Base-by-base conservation (phyloP, 2,888 invertebrate genomes). In the Cataglyphis altisquamis region DNA sequence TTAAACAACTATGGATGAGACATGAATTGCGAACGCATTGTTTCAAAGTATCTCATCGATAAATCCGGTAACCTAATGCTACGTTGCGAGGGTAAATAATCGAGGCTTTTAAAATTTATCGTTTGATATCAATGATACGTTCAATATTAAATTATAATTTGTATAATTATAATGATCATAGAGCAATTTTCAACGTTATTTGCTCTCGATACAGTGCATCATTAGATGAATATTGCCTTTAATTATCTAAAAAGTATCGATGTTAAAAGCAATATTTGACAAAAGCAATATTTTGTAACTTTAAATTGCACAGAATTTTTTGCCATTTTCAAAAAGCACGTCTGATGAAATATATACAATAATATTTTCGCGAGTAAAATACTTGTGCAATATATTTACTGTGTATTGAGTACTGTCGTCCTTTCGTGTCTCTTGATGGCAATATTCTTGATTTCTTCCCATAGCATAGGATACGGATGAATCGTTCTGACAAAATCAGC, bases 371-470 rank as follows among this genome's bases (percentile, higher is more conserved):
- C 18, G 57, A 73, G 45, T 41, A 32, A 74, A 74, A 63, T 63
- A 32, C 4, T n/a, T 74, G 36, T 25, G 48, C 21, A n/a, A 75
- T 15, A 62, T 29, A 18, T 55, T 36, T 60, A 86, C 21, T 91
- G 90, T 0, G 91, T 91, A 85, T 92, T 91, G 15, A 94, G 89
- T 80, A 94, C 92, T 64, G 90, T 91, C 3, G 93, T 94, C 64
- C 92, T 94, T 73, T 94, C 94, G 66, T 94, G 93, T 62, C 94
- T 90, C 75, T 94, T 93, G 41, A 93, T 86, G n/a, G 94, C 94
- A 32, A 94, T 94, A 82, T 94, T 94, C 85, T 93, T 94, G 52
- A 94, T 94, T 64, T 92, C 91, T n/a, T 94, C 94, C 94, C 94
- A 94, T 0, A 94, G 86, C 91, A 94, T 92, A 0, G 94, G 94